Conservation (phyloP, 2,113 vertebrate species). For the Megalops atlanticus region DNA sequence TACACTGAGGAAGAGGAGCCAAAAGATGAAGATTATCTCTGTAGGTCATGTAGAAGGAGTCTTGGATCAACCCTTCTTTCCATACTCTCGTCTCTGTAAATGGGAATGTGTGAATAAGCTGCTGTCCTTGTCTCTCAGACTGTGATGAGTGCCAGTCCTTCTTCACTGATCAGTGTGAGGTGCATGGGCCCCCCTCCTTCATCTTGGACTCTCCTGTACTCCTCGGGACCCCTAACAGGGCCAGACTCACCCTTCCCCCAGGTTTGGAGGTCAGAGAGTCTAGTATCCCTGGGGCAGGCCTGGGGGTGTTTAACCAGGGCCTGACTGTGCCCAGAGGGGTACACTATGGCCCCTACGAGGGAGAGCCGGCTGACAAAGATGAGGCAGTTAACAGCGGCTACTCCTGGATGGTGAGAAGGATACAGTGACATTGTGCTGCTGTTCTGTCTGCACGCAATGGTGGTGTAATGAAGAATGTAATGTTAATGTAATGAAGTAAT, state of each 20-base stretch:
- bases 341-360: conserved; percentile 66
- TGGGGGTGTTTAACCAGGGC: conserved; percentile 64
- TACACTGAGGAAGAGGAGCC: conserved; percentile 26
- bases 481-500: background rate
- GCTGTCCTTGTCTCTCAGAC: conserved; percentile 36
- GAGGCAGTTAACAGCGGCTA: conserved; percentile 60
- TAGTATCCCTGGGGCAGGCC: conserved; percentile 54
- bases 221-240: conserved; percentile 35
- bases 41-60: background rate
- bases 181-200: conserved; percentile 53
- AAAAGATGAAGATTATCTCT: conserved; percentile 29
- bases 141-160: conserved; percentile 61
- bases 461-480: background rate
- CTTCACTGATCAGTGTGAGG: conserved; percentile 57
- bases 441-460: too few species aligned
- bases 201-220: conserved; percentile 47
- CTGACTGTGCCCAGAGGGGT: conserved; percentile 45
- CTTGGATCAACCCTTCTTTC: background rate
- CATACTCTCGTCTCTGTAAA: background rate
- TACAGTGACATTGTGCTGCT: background rate
- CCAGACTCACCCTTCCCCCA: conserved; percentile 54
- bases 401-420: conserved; percentile 65
- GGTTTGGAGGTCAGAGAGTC: conserved; percentile 52
- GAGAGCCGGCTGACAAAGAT: conserved; percentile 53
- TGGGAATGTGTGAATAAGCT: background rate